Percentiles rank a stretch among this genome's conserved stretches.
Conservation (phyloP, 2,113 vertebrate genomes). For the Emberiza fucata region DNA sequence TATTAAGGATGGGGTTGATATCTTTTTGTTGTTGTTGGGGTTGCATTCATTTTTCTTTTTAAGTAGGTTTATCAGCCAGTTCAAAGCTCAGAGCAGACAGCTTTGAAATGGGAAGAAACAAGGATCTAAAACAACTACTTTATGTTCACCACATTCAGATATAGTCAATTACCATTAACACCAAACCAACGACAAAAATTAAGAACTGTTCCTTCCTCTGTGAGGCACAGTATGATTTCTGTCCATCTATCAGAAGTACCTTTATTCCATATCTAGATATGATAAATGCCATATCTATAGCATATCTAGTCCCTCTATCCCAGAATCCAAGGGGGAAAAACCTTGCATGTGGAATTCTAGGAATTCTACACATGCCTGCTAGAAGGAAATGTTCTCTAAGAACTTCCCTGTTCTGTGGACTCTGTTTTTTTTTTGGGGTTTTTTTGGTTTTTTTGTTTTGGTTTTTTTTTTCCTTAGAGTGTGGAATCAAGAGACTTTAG, state of each 20-base stretch:
- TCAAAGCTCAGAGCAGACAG: background rate
- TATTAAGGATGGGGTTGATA: background rate
- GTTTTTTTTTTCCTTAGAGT: background rate
- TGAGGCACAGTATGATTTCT: fast-evolving
- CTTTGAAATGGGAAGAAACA: background rate
- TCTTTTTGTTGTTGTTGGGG: background rate
- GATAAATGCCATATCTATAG: background rate
- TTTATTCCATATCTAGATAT: background rate
- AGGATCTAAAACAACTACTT: background rate
- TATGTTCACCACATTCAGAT: background rate
- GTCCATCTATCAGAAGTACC: background rate
- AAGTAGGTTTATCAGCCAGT: background rate
- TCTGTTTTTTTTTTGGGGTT: background rate
- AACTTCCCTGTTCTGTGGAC: background rate
- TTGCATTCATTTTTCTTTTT: background rate
- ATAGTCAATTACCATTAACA: background rate
- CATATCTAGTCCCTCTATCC: background rate
- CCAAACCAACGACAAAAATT: background rate
- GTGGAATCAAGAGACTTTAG: background rate
- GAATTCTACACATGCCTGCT: background rate
- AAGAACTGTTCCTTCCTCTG: background rate
- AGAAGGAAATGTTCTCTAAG: background rate
- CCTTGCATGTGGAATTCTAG: background rate
- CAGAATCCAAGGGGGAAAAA: background rate
- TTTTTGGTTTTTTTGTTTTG: no score